Percentiles rank a stretch among this genome's conserved stretches.
Evolutionary conservation across 2,113 vertebrate genomes (phyloP).

Genomic region (Genyomyrus donnyi): DNA sequence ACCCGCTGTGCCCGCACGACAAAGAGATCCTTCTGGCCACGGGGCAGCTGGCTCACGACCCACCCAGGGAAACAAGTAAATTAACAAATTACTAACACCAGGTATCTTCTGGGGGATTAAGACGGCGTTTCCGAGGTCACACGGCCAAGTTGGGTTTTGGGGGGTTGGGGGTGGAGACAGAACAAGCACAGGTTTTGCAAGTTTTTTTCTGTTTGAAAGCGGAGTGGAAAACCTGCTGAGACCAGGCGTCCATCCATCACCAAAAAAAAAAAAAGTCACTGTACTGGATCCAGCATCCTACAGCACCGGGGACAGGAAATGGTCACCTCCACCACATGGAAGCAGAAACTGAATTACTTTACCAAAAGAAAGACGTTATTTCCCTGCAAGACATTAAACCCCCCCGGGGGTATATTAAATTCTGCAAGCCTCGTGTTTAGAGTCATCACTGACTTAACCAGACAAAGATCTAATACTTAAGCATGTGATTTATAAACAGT

Average conservation of each 20-base stretch:
- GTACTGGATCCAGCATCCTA: not conserved
- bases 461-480: not conserved
- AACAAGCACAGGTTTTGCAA: not conserved
- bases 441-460: not conserved
- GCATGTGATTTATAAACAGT: not conserved
- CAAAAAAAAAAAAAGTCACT: not conserved
- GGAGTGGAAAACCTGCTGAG: not conserved
- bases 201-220: not conserved
- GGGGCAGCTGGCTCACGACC: not conserved
- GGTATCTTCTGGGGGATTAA: conserved; percentile 2
- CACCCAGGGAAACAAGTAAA: not conserved
- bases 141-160: not conserved
- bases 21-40: not conserved
- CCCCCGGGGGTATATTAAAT: not conserved
- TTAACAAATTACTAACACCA: conserved; percentile 3
- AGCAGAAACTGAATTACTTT: conserved; percentile 11
- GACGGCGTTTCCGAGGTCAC: not conserved
- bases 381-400: not conserved
- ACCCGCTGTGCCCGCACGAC: not conserved
- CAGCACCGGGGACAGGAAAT: not conserved
- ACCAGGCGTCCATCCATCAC: not conserved
- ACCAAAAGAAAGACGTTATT: not conserved
- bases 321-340: not conserved
- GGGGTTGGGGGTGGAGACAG: not conserved
- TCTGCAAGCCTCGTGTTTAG: not conserved